These are phyloP conservation scores for Stictonetta naevosa DNA, from an alignment of 2,113 vertebrate species.

Conservation along the genomic window DNA sequence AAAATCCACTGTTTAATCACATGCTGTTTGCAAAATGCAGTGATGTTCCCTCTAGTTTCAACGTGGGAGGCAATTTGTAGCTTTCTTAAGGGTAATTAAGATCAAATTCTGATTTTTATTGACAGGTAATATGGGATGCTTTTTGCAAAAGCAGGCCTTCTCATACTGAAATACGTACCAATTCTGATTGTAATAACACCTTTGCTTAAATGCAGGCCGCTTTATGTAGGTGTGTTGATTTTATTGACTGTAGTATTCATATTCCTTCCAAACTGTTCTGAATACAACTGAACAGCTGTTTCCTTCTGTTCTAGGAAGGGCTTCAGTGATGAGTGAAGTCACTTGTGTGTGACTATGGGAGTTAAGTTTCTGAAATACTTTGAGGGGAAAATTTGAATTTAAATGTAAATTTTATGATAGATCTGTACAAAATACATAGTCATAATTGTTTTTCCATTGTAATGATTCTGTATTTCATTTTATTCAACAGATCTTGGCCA, in stretches of 20 bases:
- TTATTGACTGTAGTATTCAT: background rate
- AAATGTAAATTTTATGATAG: background rate
- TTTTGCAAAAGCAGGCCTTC: background rate
- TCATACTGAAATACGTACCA: background rate
- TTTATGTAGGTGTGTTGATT: background rate
- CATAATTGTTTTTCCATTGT: background rate
- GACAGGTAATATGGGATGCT: background rate
- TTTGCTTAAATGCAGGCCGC: background rate
- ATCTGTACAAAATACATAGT: background rate
- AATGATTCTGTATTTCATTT: conserved; percentile 71
- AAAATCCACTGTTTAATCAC: background rate
- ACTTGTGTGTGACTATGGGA: background rate
- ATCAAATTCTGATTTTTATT: background rate
- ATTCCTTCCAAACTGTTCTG: background rate
- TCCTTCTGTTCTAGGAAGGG: background rate
- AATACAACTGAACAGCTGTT: background rate
- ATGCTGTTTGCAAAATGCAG: background rate
- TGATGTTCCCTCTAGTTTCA: background rate
- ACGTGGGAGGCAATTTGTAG: background rate
- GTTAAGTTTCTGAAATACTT: background rate
- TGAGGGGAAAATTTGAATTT: background rate
- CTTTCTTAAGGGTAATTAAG: background rate
- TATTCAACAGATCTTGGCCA: conserved; percentile 95
- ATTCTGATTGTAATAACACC: background rate
- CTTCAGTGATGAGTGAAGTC: background rate